Evolutionary conservation across 2,888 invertebrate genomes (phyloP).

Genomic region (Watsonalla cultraria): DNA sequence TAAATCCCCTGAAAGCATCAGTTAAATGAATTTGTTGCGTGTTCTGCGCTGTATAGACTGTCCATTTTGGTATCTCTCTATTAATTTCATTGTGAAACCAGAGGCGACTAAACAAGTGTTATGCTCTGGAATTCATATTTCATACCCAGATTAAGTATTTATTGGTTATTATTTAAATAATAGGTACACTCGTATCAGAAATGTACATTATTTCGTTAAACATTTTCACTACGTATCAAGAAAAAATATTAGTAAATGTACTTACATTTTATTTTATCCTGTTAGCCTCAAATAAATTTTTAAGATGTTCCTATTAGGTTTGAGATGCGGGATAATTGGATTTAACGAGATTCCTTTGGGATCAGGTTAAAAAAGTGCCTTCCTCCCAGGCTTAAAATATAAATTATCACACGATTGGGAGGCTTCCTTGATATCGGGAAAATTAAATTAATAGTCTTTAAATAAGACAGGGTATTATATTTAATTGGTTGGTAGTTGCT

Average conservation of each 20-base stretch:
- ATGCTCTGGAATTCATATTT: background rate
- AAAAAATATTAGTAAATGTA: background rate
- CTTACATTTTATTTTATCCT: background rate
- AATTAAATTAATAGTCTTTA: slow-evolving; percentile 5
- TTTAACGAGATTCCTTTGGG: slow-evolving; percentile 11
- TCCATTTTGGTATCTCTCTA: slow-evolving; percentile 1
- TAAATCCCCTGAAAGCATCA: slow-evolving; percentile 1
- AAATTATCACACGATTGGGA: slow-evolving; percentile 4
- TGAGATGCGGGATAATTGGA: slow-evolving; percentile 6
- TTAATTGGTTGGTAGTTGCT: no score
- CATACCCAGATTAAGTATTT: no score
- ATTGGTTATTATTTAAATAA: no score
- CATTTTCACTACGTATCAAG: background rate
- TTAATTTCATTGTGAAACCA: background rate
- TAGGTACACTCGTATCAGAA: no score
- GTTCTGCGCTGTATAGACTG: background rate
- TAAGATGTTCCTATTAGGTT: slow-evolving; percentile 2
- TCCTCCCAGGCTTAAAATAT: slow-evolving; percentile 9
- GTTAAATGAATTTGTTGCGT: slow-evolving; percentile 2
- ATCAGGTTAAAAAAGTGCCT: slow-evolving; percentile 8
- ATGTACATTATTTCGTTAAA: no score
- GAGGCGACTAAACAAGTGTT: background rate
- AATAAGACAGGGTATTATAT: no score
- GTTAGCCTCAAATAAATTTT: background rate
- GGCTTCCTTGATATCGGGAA: background rate